Base-by-base conservation (phyloP, 2,888 invertebrate species). In the Cheilosia urbana region DNA sequence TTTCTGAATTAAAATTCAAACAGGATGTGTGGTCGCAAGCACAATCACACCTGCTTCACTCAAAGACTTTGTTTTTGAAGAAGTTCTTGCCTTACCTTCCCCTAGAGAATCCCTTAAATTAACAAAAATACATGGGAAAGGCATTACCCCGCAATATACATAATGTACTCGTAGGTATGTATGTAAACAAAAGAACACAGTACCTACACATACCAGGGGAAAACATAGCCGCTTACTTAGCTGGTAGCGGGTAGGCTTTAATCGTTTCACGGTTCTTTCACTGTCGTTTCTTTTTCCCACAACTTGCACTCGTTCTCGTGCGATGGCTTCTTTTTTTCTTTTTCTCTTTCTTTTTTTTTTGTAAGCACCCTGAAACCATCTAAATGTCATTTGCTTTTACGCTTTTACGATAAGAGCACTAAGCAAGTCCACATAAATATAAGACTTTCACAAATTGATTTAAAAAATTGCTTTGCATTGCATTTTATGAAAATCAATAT, bases 301-400 rank as follows among this genome's bases (percentile, higher is more conserved):
- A 42, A 17, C 30, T 65, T 69, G 42, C 42, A 30, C 30, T 30
- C 30, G 30, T 30, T 30, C 2, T 30, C 9, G 30, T 1, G 51
- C 19, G 65, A 81, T 71, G 82, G 82, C 82, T 82, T 82, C 82
- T 42, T 58, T 71, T 42, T 45, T 71, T 7, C 7, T 27, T 27
- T 71, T 49, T n/a, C n/a, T n/a, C n/a, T n/a, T 45, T 71, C 6
- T 27, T 66, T 49, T 2, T 21, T 21, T 21, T 24, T 45, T 71
- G 55, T 19, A 3, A 51, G 69, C 21, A 13, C 55, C 30, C 13
- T 27, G 77, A 82, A 82, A 66, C 82, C 82, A 30, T 66, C 21
- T 62, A 82, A 82, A 63, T 82, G 76, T 45, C 62, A 37, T 65
- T 65, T 57, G 49, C 65, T 40, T 55, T 21, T 62, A 51, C 17